Base-by-base conservation (phyloP, 1,140 invertebrate species). In the Achroia grisella region DNA sequence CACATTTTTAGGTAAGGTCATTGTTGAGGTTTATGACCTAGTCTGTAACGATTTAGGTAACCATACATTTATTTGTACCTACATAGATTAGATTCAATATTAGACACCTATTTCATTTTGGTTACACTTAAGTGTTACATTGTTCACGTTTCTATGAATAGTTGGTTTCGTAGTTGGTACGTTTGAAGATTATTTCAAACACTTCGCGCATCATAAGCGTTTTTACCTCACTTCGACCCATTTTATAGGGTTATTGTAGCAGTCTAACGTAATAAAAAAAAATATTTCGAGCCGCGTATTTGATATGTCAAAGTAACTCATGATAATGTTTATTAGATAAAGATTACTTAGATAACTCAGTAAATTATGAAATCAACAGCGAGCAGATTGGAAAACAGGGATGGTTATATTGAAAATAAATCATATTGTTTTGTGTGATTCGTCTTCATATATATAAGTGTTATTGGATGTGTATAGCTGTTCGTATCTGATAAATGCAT, bases 271-370 rank as follows among this genome's bases (percentile, higher is more conserved):
- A 73, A 75, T 75, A 65, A 80, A 73, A 74, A 71, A 74, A 72
- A 72, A 77, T 66, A 83, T 79, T 79, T 82, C 74, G 81, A 85
- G 81, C 81, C 81, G 81, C 81, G 81, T 85, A 73, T 73, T 79
- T 81, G 67, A 85, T 85, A 85, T 85, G 81, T 85, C 76, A 85
- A 85, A 78, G 78, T 82, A 82, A 84, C 46, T 71, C 77, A 76
- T 76, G 58, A 82, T 80, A 74, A 77, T 73, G 66, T 62, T 66
- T 71, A 77, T 77, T 84, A 80, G 76, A 71, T 81, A 73, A 82
- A 61, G 56, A 66, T 67, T 71, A 81, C 64, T 71, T 81, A 85
- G 80, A 71, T 81, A 78, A 79, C 58, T 76, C 71, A 68, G 60
- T 37, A 81, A 71, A 72, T 71, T 72, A 77, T 73, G 71, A 53